phyloP scores from a whole-genome alignment of 2,888 invertebrate species.

The Adelphocoris suturalis region DNA sequence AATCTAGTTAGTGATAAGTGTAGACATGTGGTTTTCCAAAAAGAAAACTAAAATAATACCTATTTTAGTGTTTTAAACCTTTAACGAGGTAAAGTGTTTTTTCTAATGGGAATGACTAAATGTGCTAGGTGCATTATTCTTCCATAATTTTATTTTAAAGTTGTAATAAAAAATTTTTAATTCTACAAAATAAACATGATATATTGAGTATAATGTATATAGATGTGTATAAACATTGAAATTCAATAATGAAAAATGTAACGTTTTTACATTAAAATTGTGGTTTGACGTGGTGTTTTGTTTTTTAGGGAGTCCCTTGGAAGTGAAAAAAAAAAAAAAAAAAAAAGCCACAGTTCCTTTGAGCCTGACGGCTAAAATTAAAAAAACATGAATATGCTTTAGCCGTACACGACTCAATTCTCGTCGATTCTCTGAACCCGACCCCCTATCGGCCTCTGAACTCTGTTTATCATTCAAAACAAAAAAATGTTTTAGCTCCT shows the following conservation, averaged over 20 bases:
- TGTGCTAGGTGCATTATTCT: not conserved
- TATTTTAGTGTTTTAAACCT: conserved; percentile 33
- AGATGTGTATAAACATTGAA: conserved; percentile 40
- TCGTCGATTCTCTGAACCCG: too few species aligned
- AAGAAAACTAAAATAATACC: not conserved
- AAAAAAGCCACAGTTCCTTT: too few species aligned
- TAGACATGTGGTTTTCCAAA: conserved; percentile 5
- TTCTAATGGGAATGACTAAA: conserved; percentile 21
- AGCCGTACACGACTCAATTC: too few species aligned
- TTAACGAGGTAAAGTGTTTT: conserved; percentile 8
- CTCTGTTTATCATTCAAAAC: too few species aligned
- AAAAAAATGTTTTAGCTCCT: too few species aligned
- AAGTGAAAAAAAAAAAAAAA: too few species aligned
- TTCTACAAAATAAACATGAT: conserved; percentile 6
- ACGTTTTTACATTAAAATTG: conserved; percentile 62
- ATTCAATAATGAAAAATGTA: conserved; percentile 42
- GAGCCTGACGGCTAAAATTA: too few species aligned
- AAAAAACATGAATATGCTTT: too few species aligned
- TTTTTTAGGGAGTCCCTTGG: too few species aligned
- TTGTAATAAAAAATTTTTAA: not conserved
- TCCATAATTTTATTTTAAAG: conserved; percentile 35
- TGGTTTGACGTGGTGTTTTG: conserved; percentile 46
- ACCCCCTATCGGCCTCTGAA: too few species aligned
- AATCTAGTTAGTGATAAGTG: not conserved
- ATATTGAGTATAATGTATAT: conserved; percentile 33